Evolutionary conservation across 2,888 invertebrate species (phyloP), one percentile per base, ranked within the genome.

Genomic region (Oscheius onirici): DNA sequence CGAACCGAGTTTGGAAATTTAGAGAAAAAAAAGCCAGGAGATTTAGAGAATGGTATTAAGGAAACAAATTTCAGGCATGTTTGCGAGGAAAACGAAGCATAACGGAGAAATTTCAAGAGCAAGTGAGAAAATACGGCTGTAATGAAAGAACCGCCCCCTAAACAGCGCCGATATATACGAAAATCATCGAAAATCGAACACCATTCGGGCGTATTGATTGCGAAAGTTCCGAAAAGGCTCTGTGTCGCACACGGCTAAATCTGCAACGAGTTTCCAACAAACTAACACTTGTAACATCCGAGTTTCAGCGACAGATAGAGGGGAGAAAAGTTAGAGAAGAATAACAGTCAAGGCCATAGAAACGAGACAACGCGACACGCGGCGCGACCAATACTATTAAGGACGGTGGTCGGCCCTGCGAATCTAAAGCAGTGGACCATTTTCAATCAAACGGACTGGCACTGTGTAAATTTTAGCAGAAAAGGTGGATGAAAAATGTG

Each of bases 291-390:
- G 3, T 6, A 8, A 3, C 34, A 34, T 34, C 34, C 34, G 34
- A 34, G 8, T 34, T 34, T 34, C 34, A 6, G 34, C 3, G 34
- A 3, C 8, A 51, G 17, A 51, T 22, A 51, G 51, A 46, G 46
- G 46, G 46, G 24, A 22, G 20, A 24, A 20, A 51, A 51, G 2
- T 51, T 10, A 17, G 1, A 20, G 51, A 51, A 34, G 34, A 22
- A 46, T 46, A 51, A 51, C 51, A 22, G 51, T 51, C 51, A 20
- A 51, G 24, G 51, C 51, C 51, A 51, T 51, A 22, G 51, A 22
- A 51, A 11, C 20, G n/a, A 51, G 17, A 20, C 51, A 20, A 51
- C 51, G 20, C 51, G 51, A 46, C 46, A 15, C n/a, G 46, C 46
- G n/a, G 46, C 46, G 17, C 22, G 20, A 51, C 24, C 24, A 24